phyloP scores from a whole-genome alignment of 2,797 vertebrate species.

The Takifugu rubripes region DNA sequence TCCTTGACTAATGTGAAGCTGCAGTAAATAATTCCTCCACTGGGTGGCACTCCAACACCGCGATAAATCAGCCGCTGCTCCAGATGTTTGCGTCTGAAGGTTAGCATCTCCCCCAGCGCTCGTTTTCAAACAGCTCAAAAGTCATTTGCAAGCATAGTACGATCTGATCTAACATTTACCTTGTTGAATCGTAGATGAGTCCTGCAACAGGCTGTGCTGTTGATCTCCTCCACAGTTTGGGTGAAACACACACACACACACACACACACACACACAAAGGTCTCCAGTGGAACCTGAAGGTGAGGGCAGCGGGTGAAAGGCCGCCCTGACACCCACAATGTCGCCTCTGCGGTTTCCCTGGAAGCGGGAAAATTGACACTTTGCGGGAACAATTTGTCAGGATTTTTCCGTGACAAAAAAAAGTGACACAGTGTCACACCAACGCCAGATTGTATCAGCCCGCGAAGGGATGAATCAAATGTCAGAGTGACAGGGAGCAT shows the following conservation, averaged over 20 bases:
- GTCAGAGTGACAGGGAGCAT: conserved; percentile 34
- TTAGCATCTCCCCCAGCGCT: conserved; percentile 47
- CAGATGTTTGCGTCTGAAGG: conserved; percentile 59
- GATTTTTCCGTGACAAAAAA: conserved; percentile 19
- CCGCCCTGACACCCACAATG: conserved; percentile 3
- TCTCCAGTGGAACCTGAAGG: conserved; percentile 19
- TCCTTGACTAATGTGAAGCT: background rate
- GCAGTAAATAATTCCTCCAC: conserved; percentile 32
- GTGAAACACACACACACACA: background rate
- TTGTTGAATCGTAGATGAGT: conserved; percentile 39
- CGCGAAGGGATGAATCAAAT: conserved; percentile 42
- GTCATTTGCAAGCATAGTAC: conserved; percentile 51
- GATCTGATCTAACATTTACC: conserved; percentile 57
- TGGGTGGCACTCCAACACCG: conserved; percentile 63
- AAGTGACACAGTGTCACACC: conserved; percentile 17
- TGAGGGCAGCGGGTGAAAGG: conserved; percentile 12
- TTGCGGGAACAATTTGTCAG: conserved; percentile 16
- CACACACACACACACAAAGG: background rate
- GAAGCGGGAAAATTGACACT: conserved; percentile 14
- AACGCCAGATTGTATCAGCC: conserved; percentile 20
- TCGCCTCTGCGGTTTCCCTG: background rate
- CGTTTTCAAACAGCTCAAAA: conserved; percentile 39
- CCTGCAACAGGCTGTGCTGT: conserved; percentile 13
- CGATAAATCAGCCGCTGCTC: conserved; percentile 8
- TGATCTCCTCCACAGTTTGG: conserved; percentile 42